Evolutionary conservation across 2,113 vertebrate genomes (phyloP).

Genomic region (Psilopogon haemacephalus): DNA sequence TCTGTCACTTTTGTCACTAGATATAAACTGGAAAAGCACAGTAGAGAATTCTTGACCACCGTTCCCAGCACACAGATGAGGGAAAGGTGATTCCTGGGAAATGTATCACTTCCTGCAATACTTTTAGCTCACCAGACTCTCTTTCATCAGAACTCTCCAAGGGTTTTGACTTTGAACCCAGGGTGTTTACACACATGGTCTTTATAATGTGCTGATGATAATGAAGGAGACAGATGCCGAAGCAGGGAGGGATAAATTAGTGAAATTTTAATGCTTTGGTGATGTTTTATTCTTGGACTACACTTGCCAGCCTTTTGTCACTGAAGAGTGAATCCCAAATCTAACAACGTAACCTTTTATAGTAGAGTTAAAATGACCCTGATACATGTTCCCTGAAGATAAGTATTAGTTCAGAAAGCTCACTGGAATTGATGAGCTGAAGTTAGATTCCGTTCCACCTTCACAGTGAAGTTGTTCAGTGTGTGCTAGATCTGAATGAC

Average conservation of each 20-base stretch:
- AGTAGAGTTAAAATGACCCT: not conserved
- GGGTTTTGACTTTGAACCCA: not conserved
- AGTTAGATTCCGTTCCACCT: not conserved
- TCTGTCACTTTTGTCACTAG: not conserved
- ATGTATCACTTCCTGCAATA: not conserved
- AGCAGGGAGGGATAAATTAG: not conserved
- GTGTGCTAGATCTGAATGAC: not conserved
- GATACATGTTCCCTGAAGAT: not conserved
- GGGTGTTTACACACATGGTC: not conserved
- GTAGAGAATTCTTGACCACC: not conserved
- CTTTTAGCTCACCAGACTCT: not conserved
- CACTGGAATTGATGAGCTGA: not conserved
- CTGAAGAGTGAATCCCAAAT: not conserved
- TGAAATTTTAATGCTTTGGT: not conserved
- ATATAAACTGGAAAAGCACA: not conserved
- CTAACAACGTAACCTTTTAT: not conserved
- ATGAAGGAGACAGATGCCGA: not conserved
- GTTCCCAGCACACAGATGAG: not conserved
- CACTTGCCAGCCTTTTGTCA: not conserved
- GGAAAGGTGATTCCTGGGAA: not conserved
- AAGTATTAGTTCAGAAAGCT: not conserved
- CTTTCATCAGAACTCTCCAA: not conserved
- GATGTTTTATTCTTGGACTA: not conserved
- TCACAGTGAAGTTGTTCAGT: not conserved
- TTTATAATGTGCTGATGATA: not conserved